Percentiles rank a stretch among this genome's conserved stretches.
Evolutionary conservation across 1,140 invertebrate species (phyloP).

Genomic region (Diabrotica virgifera): DNA sequence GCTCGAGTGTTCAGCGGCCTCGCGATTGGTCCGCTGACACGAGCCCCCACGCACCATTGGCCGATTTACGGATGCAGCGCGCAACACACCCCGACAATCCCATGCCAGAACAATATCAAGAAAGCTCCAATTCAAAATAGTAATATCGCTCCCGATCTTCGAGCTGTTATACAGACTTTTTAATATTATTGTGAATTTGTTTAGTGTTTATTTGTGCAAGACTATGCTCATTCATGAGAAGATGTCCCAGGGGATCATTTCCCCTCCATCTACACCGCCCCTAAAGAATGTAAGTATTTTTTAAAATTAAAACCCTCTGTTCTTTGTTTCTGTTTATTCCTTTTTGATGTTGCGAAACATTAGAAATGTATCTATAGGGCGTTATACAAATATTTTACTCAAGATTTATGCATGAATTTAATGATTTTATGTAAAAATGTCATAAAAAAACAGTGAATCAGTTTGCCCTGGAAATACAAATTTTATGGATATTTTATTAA

Average conservation of each 20-base stretch:
- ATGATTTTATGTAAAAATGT: too few relatives aligned
- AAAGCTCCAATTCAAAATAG: constrained; percentile 34
- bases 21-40: constrained; percentile 48
- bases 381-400: too few relatives aligned
- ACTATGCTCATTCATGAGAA: constrained; percentile 9
- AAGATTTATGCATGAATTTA: too few relatives aligned
- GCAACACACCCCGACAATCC: constrained; percentile 36
- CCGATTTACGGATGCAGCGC: constrained; percentile 31
- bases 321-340: constrained; percentile 9
- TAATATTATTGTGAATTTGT: constrained; percentile 6
- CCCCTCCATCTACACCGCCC: constrained; percentile 59
- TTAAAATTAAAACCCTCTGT: not conserved
- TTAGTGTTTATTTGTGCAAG: not conserved
- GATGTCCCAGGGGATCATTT: constrained; percentile 44
- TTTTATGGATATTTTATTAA: too few relatives aligned
- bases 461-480: too few relatives aligned
- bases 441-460: too few relatives aligned
- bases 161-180: not conserved
- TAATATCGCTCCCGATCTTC: constrained; percentile 31
- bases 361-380: too few relatives aligned
- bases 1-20: constrained; percentile 48
- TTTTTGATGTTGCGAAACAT: not conserved
- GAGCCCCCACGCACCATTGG: constrained; percentile 54
- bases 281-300: constrained; percentile 54
- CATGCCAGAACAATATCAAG: constrained; percentile 42